Base-by-base conservation (phyloP, 2,888 invertebrate species). In the Sinopyrophorus schimmeli region DNA sequence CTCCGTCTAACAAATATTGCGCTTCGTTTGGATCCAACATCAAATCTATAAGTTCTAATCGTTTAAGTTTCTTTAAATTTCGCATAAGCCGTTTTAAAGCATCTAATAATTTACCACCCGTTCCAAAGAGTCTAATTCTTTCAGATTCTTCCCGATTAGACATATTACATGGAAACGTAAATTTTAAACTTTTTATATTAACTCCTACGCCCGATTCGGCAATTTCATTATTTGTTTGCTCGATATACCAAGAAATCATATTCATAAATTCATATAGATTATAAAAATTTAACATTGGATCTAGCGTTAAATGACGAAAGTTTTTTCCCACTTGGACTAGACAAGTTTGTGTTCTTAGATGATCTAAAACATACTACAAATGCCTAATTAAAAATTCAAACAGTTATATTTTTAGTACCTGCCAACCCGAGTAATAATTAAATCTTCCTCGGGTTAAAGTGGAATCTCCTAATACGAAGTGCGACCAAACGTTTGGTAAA, bases 211-310 rank as follows among this genome's bases (percentile, higher is more conserved):
- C 81, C 3, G 65, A 63, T 44, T 65, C 64, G 9, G 55, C 48
- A 20, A 60, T 64, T 17, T 61, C 58, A 39, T 59, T 50, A n/a
- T 48, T 10, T 15, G 75, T 73, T 62, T 78, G 80, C 58, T 86
- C 85, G 0, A 83, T 79, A 64, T 83, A 89, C 78, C 85, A 86
- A 0, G 86, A 81, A n/a, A 90, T 68, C 76, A 90, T 83, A 46
- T 87, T 84, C 81, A 91, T 86, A 64, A 91, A 91, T 67, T 90
- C 89, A 67, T 86, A 89, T 26, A 91, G 77, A 68, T 90, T 90
- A 69, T 87, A 86, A 61, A 89, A 87, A 67, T 89, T 89, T 47
- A 81, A 74, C 76, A 84, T 84, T 0, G 89, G 89, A 18, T 82
- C 79, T 56, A 92, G 82, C 9, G 84, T 78, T 17, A 91, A 72